Evolutionary conservation across 30 jellyfish, hydroid and myxozoan genomes (phyloP), one percentile per base, ranked within the genome.

Genomic region (Hydractinia echinata): DNA sequence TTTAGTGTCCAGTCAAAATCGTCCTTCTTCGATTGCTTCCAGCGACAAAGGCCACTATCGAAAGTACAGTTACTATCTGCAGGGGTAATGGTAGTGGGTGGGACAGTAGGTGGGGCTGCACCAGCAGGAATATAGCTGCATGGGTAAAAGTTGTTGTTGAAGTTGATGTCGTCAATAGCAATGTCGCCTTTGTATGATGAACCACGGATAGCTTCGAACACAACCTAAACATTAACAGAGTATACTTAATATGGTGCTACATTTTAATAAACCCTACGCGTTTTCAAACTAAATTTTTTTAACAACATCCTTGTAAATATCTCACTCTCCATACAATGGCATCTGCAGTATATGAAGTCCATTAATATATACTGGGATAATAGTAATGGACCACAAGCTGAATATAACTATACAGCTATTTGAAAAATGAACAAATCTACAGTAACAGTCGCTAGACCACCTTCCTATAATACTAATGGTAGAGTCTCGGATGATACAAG

Each of bases 61-160:
- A 91, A 91, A 13, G 97, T 91, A 73, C 96, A 92, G 76, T 92
- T 92, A 73, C 96, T 87, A 84, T 92, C 98, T 9, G 98, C 85
- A 7, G 98, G 98, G 53, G 96, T 92, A 11, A 92, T 83, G 5
- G 98, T 92, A 3, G 98, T 92, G 5, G 98, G 98, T 13, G 96
- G 89, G 6, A 92, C 89, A 48, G 98, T 92, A 30, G 98, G 98
- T 10, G 98, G 98, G 49, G 93, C 93, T 53, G 98, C 87, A 61
- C 76, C 81, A 19, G 98, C 81, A 8, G 98, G 98, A 52, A 92
- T 87, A 72, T 92, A 88, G 10, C 95, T 55, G 80, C 98, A 92
- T 6, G 95, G 95, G 39, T 81, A 87, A 66, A 80, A 80, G 87
- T 80, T 80, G 71, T 87, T 92, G 51, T 87, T 86, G 83, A 82